phyloP scores from a whole-genome alignment of 2,888 invertebrate species.

The Eristalinus aeneus region DNA sequence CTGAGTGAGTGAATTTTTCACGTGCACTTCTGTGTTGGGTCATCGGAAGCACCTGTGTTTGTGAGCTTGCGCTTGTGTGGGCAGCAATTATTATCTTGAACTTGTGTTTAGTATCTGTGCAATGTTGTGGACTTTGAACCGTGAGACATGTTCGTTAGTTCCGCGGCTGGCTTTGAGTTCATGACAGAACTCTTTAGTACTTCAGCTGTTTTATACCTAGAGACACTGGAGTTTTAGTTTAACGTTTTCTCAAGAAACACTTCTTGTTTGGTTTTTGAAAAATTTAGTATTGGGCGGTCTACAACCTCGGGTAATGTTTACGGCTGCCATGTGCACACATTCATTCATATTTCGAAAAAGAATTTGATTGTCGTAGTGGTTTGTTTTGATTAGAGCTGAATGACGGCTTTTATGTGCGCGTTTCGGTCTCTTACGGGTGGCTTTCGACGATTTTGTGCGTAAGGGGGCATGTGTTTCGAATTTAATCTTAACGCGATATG shows the following conservation, averaged over 20 bases:
- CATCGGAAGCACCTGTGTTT: not conserved
- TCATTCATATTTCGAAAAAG: not conserved
- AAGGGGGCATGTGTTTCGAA: not conserved
- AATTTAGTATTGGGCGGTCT: not conserved
- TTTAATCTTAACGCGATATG: not conserved
- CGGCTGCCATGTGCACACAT: not conserved
- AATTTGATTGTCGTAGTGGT: not conserved
- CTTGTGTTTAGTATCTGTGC: not conserved
- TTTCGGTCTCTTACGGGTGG: not conserved
- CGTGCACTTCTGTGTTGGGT: not conserved
- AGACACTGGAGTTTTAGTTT: not conserved
- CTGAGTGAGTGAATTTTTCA: not conserved
- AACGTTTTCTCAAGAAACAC: not conserved
- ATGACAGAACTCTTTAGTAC: not conserved
- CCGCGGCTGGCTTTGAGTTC: not conserved
- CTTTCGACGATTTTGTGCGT: not conserved
- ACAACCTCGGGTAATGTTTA: not conserved
- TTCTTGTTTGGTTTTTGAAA: not conserved
- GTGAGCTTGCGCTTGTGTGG: not conserved
- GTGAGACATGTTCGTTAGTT: not conserved
- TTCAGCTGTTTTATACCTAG: not conserved
- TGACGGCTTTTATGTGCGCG: not conserved
- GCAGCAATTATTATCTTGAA: not conserved
- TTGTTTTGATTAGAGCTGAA: not conserved
- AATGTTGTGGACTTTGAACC: not conserved